phyloP scores from a whole-genome alignment of 2,888 invertebrate genomes.

The Diadegma fenestrale region DNA sequence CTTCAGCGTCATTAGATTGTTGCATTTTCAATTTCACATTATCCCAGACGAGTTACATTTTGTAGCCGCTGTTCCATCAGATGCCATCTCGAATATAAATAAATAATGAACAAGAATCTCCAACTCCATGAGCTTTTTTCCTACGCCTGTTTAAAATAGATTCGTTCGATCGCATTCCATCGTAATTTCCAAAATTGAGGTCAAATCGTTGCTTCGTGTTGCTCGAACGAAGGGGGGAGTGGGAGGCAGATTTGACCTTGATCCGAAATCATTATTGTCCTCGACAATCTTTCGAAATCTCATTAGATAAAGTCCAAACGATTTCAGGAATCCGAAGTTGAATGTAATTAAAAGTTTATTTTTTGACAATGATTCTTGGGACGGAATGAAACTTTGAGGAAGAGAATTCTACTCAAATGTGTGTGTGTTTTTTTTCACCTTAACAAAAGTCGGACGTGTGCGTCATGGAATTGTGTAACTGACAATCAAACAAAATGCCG shows the following conservation, averaged over 20 bases:
- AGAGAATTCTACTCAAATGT: background rate
- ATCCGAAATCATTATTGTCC: too few relatives aligned
- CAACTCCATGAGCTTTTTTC: background rate
- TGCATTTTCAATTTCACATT: background rate
- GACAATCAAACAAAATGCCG: background rate
- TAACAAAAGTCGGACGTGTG: background rate
- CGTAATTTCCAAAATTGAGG: background rate
- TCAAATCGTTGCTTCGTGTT: background rate
- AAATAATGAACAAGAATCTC: background rate
- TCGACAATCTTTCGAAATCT: too few relatives aligned
- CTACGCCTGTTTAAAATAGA: background rate
- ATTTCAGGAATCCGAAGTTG: too few relatives aligned
- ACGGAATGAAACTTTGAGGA: background rate
- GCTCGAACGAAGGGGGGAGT: too few relatives aligned
- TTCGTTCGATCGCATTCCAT: background rate
- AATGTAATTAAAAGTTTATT: too few relatives aligned
- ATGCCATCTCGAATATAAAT: background rate
- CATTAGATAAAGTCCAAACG: too few relatives aligned
- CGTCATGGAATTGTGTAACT: slow-evolving; percentile 7
- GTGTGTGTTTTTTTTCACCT: background rate
- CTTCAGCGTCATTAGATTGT: too few relatives aligned
- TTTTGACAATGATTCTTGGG: background rate
- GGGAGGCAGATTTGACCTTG: too few relatives aligned
- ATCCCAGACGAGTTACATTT: slow-evolving; percentile 4
- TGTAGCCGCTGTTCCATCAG: slow-evolving; percentile 10